Base-by-base conservation (phyloP, 2,888 invertebrate species). In the Cancer borealis region DNA sequence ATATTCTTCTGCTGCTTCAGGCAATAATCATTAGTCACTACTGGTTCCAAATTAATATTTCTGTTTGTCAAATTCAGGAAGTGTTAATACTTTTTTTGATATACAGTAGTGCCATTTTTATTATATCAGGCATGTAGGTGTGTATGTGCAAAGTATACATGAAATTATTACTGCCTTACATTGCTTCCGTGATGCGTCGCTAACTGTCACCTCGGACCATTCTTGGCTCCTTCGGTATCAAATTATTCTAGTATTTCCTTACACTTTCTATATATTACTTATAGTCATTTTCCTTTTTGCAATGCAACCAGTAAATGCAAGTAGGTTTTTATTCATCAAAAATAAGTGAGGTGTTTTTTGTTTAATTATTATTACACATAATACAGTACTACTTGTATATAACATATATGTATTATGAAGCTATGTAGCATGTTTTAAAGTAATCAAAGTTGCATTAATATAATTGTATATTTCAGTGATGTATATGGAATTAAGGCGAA, bases 231-330 rank as follows among this genome's bases (percentile, higher is more conserved):
- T 14, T 3, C 84, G 39, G 39, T 39, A 39, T 84, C 84, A 84
- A 26, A 73, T 39, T 84, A 14, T 17, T 84, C 3, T 12, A 84
- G 4, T 84, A 39, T 39, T 39, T 84, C 14, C 3, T 84, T 17
- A 84, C 6, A 4, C 14, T 39, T 39, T 30, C 39, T 10, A 84
- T 84, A 12, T 8, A 30, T 17, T 60, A 5, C 21, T 60, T 60
- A 21, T 14, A 21, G 4, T 60, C 60, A 17, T 3, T 60, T 21
- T 60, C 21, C 12, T 60, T 39, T 66, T 84, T 5, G 73, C 73
- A 84, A 84, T 84, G 39, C 84, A 84, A 84, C 84, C 39, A 39
- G 30, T 84, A 84, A 84, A 84, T 84, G 39, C 84, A 84, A 84
- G n/a, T 39, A 84, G 14, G 10, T 30, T 30, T 39, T 17, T 84